A percentile compares a stretch with the other conserved stretches of the same genome.
Evolutionary conservation across 2,888 invertebrate genomes (phyloP).

Genomic region (Carabus problematicus): DNA sequence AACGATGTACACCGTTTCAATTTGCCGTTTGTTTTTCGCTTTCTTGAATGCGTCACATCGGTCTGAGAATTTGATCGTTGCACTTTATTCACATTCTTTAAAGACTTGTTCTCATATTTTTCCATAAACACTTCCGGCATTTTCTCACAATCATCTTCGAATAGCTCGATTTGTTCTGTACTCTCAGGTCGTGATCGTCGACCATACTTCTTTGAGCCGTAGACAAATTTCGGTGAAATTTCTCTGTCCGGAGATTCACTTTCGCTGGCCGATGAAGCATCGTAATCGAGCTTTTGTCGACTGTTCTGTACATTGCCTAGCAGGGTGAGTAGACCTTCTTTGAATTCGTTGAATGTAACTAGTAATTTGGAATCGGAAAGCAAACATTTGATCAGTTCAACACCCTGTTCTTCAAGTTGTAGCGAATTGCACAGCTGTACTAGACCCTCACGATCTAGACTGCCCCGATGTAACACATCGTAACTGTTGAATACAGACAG

Average conservation of each 20-base stretch:
- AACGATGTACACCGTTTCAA: conserved; percentile 66
- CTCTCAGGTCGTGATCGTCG: conserved; percentile 71
- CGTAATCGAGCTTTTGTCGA: conserved; percentile 47
- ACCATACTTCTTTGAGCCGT: conserved; percentile 79
- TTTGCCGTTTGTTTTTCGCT: conserved; percentile 61
- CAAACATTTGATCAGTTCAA: conserved; percentile 68
- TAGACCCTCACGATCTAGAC: conserved; percentile 72
- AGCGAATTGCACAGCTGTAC: conserved; percentile 76
- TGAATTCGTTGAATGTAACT: conserved; percentile 77
- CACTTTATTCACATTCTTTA: conserved; percentile 52
- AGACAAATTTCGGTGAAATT: conserved; percentile 75
- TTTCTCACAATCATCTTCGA: conserved; percentile 21
- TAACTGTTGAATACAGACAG: conserved; percentile 82
- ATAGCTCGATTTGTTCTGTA: conserved; percentile 49
- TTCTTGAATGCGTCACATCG: conserved; percentile 62
- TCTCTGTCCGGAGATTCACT: conserved; percentile 72
- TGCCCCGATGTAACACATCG: conserved; percentile 73
- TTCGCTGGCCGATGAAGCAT: conserved; percentile 52
- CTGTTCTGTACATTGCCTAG: conserved; percentile 63
- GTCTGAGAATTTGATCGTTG: conserved; percentile 66
- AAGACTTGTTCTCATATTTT: conserved; percentile 34
- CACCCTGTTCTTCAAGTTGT: conserved; percentile 77
- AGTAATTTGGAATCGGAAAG: conserved; percentile 62
- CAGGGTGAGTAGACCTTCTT: conserved; percentile 75
- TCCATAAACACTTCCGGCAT: conserved; percentile 46